phyloP scores from a whole-genome alignment of 1,140 invertebrate genomes.

The Drosophila santomea region DNA sequence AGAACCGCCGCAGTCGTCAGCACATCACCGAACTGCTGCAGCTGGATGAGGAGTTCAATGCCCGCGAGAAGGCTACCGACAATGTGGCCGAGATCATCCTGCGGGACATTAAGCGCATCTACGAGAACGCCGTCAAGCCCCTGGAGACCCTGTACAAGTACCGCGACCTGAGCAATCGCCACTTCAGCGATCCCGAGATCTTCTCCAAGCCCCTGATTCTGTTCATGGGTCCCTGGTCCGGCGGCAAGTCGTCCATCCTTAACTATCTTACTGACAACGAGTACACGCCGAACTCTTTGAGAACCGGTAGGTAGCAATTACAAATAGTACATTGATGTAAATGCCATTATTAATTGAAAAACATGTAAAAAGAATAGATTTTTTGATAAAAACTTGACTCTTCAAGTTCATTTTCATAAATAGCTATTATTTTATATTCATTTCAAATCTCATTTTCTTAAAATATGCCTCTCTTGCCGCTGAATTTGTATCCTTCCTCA shows the following conservation, averaged over 20 bases:
- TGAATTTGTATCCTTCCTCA: too few species aligned
- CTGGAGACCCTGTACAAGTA: conserved; percentile 96
- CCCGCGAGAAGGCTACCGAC: conserved; percentile 89
- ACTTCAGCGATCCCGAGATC: conserved; percentile 97
- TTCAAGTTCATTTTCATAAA: too few species aligned
- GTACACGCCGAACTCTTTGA: conserved; percentile 91
- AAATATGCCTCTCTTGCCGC: too few species aligned
- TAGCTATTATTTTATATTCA: too few species aligned
- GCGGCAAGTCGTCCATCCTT: conserved; percentile 96
- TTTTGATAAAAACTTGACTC: too few species aligned
- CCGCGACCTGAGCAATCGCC: conserved; percentile 95
- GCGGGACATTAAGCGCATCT: conserved; percentile 93
- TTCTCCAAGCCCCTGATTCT: conserved; percentile 96
- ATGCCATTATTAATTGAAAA: background rate
- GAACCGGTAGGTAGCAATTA: conserved; percentile 90
- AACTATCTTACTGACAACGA: conserved; percentile 96
- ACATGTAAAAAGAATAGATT: too few species aligned
- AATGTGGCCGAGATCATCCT: conserved; percentile 91
- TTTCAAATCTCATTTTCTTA: too few species aligned
- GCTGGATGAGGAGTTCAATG: conserved; percentile 90
- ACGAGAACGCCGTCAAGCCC: conserved; percentile 95
- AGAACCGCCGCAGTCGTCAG: conserved; percentile 90
- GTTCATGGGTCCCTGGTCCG: conserved; percentile 98
- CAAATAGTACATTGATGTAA: background rate
- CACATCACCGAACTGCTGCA: conserved; percentile 93